phyloP scores from a whole-genome alignment of 2,888 invertebrate species.

The Cheilosia pagana region DNA sequence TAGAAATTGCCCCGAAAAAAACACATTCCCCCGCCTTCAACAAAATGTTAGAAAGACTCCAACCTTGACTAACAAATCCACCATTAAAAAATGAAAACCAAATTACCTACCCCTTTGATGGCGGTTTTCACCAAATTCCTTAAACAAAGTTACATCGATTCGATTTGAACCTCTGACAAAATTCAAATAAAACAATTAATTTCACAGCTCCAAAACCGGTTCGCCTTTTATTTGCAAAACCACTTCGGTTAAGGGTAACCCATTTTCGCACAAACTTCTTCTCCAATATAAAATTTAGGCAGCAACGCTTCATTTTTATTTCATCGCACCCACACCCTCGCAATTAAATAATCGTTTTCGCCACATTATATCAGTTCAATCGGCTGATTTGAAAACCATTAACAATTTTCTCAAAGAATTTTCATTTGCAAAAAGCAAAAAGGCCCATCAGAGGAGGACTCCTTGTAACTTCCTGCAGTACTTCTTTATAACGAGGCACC shows the following conservation, averaged over 20 bases:
- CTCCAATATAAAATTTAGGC: neutral
- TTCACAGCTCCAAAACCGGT: neutral
- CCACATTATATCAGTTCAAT: conserved; percentile 31
- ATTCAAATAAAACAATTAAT: neutral
- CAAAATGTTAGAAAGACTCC: too few relatives aligned
- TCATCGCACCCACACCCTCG: conserved; percentile 12
- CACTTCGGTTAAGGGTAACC: neutral
- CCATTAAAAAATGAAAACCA: too few relatives aligned
- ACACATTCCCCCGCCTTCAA: too few relatives aligned
- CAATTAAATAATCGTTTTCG: conserved; percentile 1
- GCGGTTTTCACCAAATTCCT: too few relatives aligned
- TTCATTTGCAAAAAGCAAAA: conserved; percentile 11
- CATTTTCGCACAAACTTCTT: neutral
- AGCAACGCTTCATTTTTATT: neutral
- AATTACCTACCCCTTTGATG: too few relatives aligned
- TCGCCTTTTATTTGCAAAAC: too few relatives aligned
- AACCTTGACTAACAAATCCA: too few relatives aligned
- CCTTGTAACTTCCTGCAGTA: conserved; percentile 2
- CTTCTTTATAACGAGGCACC: neutral
- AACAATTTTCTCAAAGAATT: conserved; percentile 37
- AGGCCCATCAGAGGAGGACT: conserved; percentile 8
- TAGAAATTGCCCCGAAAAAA: too few relatives aligned
- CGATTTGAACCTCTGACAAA: neutral
- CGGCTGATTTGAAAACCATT: conserved; percentile 40
- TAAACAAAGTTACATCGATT: too few relatives aligned